Evolutionary conservation across 2,797 vertebrate genomes (phyloP).

Genomic region (Eulemur rubriventer): DNA sequence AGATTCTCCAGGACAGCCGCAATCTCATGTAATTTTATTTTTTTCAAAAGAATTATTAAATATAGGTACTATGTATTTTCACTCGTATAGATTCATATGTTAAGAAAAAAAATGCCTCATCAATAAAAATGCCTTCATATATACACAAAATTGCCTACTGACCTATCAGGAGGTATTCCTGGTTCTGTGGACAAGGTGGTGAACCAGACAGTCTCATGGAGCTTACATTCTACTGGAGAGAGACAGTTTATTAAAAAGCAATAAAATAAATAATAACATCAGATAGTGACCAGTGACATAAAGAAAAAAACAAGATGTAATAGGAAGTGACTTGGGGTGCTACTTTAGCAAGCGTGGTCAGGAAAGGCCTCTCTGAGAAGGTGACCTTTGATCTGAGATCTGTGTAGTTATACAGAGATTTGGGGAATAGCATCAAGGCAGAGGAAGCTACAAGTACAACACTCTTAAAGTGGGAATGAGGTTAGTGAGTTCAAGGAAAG

Average conservation of each 20-base stretch:
- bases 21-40: background rate
- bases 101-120: background rate
- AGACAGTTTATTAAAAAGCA: background rate
- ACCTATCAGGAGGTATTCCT: background rate
- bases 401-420: background rate
- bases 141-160: background rate
- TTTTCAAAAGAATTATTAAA: conserved; percentile 7
- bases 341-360: background rate
- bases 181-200: background rate
- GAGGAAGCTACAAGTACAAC: background rate
- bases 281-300: background rate
- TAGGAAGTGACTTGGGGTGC: background rate
- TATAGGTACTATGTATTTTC: background rate
- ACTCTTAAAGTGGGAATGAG: background rate
- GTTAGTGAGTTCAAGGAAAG: background rate
- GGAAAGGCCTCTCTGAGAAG: background rate
- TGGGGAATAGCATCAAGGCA: background rate
- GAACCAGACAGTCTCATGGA: background rate
- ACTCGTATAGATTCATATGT: background rate
- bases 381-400: background rate
- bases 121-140: background rate
- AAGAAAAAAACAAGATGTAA: background rate
- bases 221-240: background rate
- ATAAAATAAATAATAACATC: background rate
- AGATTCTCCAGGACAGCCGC: background rate